Percentiles rank a stretch among this genome's conserved stretches.
These are phyloP conservation scores for Cataglyphis altisquamis DNA, from an alignment of 2,888 invertebrate species.

Conservation along the genomic window DNA sequence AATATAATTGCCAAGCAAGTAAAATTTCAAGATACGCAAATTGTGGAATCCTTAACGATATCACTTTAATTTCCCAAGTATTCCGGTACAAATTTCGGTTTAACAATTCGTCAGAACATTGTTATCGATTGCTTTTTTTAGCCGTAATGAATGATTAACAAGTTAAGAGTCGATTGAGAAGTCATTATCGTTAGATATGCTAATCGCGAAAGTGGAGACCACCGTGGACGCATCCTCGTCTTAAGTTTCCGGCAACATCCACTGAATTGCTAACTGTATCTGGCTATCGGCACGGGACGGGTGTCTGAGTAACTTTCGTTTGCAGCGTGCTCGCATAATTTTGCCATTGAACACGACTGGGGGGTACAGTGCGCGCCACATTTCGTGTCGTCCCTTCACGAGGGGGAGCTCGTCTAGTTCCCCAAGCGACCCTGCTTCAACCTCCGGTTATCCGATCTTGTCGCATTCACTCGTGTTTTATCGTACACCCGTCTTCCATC, in stretches of 20 bases:
- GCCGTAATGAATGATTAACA: constrained; percentile 61
- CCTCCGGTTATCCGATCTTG: constrained; percentile 34
- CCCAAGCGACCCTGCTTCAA: constrained; percentile 18
- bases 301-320: constrained; percentile 71
- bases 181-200: constrained; percentile 70
- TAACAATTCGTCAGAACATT: neutral
- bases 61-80: neutral
- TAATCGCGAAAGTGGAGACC: constrained; percentile 67
- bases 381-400: constrained; percentile 46
- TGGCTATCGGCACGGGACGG: constrained; percentile 54
- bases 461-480: constrained; percentile 26
- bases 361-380: constrained; percentile 55
- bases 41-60: neutral
- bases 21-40: neutral
- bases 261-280: constrained; percentile 68
- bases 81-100: neutral
- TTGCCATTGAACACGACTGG: constrained; percentile 69
- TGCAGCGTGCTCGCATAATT: constrained; percentile 73
- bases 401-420: neutral
- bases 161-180: constrained; percentile 58
- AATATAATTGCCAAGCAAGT: constrained; percentile 6
- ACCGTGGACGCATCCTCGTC: constrained; percentile 62
- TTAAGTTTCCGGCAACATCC: constrained; percentile 70
- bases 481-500: constrained; percentile 28
- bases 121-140: neutral